Percentiles rank a stretch among this genome's conserved stretches.
Conservation (phyloP, 1,140 invertebrate genomes). For the Oscheius sp. region DNA sequence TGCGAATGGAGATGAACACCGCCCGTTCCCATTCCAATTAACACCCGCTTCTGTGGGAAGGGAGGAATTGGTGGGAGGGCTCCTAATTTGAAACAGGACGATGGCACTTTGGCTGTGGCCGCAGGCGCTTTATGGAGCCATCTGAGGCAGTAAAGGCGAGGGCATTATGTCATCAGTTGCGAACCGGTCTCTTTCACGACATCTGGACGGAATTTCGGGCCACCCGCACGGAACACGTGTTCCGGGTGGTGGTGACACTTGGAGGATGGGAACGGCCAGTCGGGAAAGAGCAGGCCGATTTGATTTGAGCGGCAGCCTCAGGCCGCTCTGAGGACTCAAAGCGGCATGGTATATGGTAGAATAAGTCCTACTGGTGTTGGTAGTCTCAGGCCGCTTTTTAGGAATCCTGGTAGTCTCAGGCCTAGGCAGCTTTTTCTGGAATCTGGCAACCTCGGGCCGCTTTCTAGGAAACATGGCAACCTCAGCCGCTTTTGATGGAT, state of each 20-base stretch:
- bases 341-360: no score
- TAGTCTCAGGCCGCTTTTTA: no score
- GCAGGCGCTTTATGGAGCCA: not conserved
- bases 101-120: not conserved
- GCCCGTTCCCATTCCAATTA: not conserved
- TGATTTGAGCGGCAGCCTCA: no score
- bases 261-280: not conserved
- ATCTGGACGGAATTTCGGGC: constrained; percentile 1
- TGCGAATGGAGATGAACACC: constrained; percentile 1
- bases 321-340: no score
- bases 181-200: not conserved
- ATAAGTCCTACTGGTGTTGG: no score
- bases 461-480: no score
- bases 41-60: not conserved
- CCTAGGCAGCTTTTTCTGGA: no score
- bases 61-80: not conserved
- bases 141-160: not conserved
- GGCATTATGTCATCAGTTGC: constrained; percentile 3
- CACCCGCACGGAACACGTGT: not conserved
- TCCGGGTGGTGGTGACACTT: not conserved
- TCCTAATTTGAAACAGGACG: constrained; percentile 2
- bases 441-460: no score
- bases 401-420: no score
- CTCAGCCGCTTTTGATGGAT: no score
- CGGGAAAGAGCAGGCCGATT: no score